Conservation (phyloP, 1,140 invertebrate species). For the Drosophila cardini region DNA sequence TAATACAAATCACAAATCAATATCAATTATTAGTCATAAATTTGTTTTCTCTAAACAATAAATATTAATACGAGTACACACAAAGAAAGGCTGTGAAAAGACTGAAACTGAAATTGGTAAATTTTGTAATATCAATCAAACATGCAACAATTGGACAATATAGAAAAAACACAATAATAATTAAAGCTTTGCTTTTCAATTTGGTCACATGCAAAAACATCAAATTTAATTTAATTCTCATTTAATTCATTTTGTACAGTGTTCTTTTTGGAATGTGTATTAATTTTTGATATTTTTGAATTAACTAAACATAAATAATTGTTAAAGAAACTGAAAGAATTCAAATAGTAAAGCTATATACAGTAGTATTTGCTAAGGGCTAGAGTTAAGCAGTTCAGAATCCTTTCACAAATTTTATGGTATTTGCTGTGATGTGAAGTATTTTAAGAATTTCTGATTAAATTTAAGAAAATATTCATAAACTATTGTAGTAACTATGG, state of each 20-base stretch:
- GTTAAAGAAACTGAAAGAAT: conserved; percentile 12
- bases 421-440: conserved; percentile 78
- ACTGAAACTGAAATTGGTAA: conserved; percentile 14
- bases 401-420: conserved; percentile 73
- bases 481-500: conserved; percentile 8
- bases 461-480: conserved; percentile 16
- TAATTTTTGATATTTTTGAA: not conserved
- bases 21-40: not conserved
- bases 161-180: conserved; percentile 25
- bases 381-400: conserved; percentile 66
- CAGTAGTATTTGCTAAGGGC: conserved; percentile 30
- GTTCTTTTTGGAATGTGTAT: conserved; percentile 26
- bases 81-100: conserved; percentile 29
- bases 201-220: conserved; percentile 49
- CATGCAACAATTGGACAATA: conserved; percentile 48
- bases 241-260: conserved; percentile 18
- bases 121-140: conserved; percentile 18
- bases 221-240: conserved; percentile 21
- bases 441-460: conserved; percentile 68
- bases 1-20: conserved; percentile 2
- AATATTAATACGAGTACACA: conserved; percentile 35
- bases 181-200: conserved; percentile 10
- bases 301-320: conserved; percentile 3
- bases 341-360: conserved; percentile 51
- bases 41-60: conserved; percentile 12